Conservation (phyloP, 1,140 invertebrate genomes). For the Drosophila tropicalis region DNA sequence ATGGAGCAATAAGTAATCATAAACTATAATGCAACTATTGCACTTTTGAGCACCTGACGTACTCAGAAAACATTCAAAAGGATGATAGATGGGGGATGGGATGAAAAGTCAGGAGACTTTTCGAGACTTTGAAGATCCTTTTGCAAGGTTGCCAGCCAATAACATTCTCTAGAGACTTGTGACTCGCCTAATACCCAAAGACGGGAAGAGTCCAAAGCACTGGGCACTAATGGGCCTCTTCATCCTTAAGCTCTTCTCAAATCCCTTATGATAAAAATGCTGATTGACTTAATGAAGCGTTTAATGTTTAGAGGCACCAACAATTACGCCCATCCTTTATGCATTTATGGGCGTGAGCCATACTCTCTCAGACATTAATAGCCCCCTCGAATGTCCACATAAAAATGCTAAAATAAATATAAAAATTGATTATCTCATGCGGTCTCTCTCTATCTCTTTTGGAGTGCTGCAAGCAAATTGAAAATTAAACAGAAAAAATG, state of each 20-base stretch:
- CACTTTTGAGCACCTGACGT: too few species aligned
- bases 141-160: too few species aligned
- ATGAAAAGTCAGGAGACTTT: too few species aligned
- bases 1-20: too few species aligned
- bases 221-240: conserved; percentile 24
- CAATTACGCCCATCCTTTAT: conserved; percentile 13
- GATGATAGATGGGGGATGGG: too few species aligned
- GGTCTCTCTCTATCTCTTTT: neutral
- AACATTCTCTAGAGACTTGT: neutral
- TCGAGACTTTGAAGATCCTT: too few species aligned
- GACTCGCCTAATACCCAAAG: conserved; percentile 19
- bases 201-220: neutral
- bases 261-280: conserved; percentile 32
- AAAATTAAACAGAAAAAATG: conserved; percentile 40
- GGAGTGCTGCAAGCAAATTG: conserved; percentile 47
- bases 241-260: conserved; percentile 31
- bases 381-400: conserved; percentile 35
- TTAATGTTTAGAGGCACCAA: conserved; percentile 32
- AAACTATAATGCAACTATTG: too few species aligned
- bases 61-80: too few species aligned
- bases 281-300: conserved; percentile 56
- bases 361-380: conserved; percentile 2
- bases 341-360: conserved; percentile 16
- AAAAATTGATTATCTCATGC: conserved; percentile 68
- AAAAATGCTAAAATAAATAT: conserved; percentile 72